Conservation (phyloP, 2,888 invertebrate genomes). For the Lomographa bimaculata region DNA sequence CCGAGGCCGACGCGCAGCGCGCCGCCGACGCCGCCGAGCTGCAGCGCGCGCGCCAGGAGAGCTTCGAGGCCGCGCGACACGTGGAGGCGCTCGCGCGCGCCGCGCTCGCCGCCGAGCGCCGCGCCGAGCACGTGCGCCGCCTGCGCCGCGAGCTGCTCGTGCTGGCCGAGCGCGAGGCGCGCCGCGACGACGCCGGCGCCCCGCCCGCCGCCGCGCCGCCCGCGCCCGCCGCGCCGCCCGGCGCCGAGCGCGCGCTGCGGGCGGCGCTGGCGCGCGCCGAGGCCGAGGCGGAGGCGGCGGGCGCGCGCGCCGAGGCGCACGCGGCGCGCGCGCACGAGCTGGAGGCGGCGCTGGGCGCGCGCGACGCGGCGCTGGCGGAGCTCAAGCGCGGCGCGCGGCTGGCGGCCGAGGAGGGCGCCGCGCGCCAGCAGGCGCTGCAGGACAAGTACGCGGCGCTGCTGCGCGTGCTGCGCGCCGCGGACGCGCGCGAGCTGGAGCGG, state of each 20-base stretch:
- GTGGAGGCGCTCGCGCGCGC: conserved; percentile 63
- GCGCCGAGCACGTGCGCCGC: conserved; percentile 68
- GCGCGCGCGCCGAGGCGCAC: conserved; percentile 74
- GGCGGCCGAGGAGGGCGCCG: conserved; percentile 84
- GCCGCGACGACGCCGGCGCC: conserved; percentile 44
- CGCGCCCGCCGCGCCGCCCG: conserved; percentile 20
- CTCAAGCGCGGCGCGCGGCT: conserved; percentile 73
- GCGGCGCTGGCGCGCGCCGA: conserved; percentile 50
- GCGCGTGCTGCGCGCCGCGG: conserved; percentile 81
- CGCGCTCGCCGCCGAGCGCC: conserved; percentile 61
- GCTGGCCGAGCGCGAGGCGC: conserved; percentile 67
- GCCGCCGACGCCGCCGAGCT: conserved; percentile 64
- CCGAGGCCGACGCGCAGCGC: conserved; percentile 70
- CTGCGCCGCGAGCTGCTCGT: conserved; percentile 71
- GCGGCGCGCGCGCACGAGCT: conserved; percentile 79
- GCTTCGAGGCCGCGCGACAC: conserved; percentile 65
- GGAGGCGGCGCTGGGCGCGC: conserved; percentile 53
- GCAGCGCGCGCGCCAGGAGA: conserved; percentile 60
- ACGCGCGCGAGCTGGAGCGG: conserved; percentile 80
- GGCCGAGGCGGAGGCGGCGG: conserved; percentile 67
- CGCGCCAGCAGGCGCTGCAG: conserved; percentile 80
- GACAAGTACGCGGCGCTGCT: conserved; percentile 84
- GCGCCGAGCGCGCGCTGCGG: conserved; percentile 45
- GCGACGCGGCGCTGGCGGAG: conserved; percentile 71
- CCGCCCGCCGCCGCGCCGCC: conserved; percentile 30